These are phyloP conservation scores for Cybosia mesomella DNA, from an alignment of 2,888 invertebrate species.

Conservation along the genomic window DNA sequence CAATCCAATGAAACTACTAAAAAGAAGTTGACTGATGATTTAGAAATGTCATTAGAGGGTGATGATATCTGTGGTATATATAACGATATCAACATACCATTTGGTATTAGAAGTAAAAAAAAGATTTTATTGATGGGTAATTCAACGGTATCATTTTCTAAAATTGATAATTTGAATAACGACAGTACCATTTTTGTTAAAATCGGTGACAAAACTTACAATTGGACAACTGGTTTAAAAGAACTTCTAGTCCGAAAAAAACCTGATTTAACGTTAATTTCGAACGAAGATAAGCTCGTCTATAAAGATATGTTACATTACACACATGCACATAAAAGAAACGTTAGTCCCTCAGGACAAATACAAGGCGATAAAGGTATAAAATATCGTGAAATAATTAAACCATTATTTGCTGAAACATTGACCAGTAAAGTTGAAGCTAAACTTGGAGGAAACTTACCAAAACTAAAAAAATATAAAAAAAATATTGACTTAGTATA, in stretches of 20 bases:
- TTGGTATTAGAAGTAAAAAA: constrained; percentile 22
- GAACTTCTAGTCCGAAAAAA: no score
- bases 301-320: constrained; percentile 30
- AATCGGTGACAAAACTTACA: background rate
- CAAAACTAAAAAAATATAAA: no score
- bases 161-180: no score
- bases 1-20: constrained; percentile 5
- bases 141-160: constrained; percentile 11
- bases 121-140: constrained; percentile 26
- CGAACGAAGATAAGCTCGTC: no score
- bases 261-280: no score
- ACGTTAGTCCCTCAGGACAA: constrained; percentile 1
- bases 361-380: constrained; percentile 12
- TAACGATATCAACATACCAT: constrained; percentile 23
- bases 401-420: no score
- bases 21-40: no score
- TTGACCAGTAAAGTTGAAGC: no score
- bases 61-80: no score
- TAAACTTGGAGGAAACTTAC: no score
- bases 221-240: no score
- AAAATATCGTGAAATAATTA: constrained; percentile 13
- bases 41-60: no score
- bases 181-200: background rate
- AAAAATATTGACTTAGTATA: constrained; percentile 39
- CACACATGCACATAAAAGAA: constrained; percentile 5